These are phyloP conservation scores for Geococcyx californianus DNA, from an alignment of 2,113 vertebrate species.

Conservation along the genomic window DNA sequence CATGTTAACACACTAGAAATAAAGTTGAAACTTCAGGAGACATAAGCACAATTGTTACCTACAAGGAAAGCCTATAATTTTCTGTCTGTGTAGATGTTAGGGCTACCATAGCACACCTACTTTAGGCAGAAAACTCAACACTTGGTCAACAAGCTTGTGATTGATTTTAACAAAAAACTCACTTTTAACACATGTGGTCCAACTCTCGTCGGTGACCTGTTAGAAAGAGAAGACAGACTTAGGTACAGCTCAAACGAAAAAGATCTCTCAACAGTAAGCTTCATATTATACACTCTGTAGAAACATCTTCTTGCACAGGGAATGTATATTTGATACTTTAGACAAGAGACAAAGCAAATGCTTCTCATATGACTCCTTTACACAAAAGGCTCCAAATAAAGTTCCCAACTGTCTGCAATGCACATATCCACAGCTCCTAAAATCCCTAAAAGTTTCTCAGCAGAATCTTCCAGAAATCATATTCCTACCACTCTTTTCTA, in stretches of 20 bases:
- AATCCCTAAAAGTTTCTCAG: background rate
- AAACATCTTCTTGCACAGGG: background rate
- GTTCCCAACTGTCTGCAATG: background rate
- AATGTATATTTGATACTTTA: background rate
- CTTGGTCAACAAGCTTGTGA: background rate
- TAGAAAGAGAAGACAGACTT: constrained; percentile 51
- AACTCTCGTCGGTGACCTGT: constrained; percentile 87
- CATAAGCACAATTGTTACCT: background rate
- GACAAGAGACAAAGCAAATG: background rate
- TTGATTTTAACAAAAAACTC: constrained; percentile 47
- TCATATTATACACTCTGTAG: background rate
- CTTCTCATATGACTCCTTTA: background rate
- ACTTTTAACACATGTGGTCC: constrained; percentile 81
- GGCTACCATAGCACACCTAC: background rate
- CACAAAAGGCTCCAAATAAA: background rate
- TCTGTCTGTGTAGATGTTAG: background rate
- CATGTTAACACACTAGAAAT: background rate
- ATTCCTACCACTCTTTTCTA: background rate
- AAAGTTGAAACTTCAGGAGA: background rate
- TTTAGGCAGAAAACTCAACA: background rate
- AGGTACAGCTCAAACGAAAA: background rate
- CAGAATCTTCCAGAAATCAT: background rate
- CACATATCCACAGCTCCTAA: background rate
- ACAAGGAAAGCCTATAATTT: background rate
- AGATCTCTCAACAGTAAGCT: background rate